A percentile compares a stretch with the other conserved stretches of the same genome.
phyloP scores from a whole-genome alignment of 2,113 vertebrate genomes.

The Calidris pugnax region DNA sequence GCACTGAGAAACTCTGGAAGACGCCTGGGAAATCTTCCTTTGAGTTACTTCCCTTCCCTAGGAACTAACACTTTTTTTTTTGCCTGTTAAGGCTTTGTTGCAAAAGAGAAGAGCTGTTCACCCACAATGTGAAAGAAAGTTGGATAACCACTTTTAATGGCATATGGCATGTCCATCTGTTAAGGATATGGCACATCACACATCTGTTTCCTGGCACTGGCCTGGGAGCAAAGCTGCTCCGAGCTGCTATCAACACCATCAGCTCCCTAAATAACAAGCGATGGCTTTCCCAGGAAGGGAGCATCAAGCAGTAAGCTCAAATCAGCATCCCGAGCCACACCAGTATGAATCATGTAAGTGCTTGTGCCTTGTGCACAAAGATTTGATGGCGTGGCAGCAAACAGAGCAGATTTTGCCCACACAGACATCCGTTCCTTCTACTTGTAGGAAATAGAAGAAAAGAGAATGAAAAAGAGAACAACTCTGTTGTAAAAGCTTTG shows the following conservation, averaged over 20 bases:
- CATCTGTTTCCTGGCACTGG: constrained; percentile 21
- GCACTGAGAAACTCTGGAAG: neutral
- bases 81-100: neutral
- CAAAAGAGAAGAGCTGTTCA: neutral
- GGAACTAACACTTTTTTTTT: neutral
- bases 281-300: neutral
- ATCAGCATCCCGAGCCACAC: neutral
- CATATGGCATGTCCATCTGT: constrained; percentile 25
- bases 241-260: neutral
- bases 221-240: neutral
- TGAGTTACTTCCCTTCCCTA: neutral
- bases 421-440: neutral
- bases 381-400: neutral
- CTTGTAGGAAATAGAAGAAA: neutral
- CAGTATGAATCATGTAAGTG: neutral
- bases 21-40: neutral
- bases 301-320: neutral
- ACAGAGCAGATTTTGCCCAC: neutral
- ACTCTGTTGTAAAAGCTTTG: neutral
- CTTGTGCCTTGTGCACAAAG: neutral
- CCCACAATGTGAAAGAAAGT: neutral
- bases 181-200: neutral
- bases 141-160: neutral
- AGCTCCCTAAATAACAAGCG: neutral
- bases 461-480: neutral